Conservation (phyloP, 2,888 invertebrate genomes). For the Mesochorus sp. region DNA sequence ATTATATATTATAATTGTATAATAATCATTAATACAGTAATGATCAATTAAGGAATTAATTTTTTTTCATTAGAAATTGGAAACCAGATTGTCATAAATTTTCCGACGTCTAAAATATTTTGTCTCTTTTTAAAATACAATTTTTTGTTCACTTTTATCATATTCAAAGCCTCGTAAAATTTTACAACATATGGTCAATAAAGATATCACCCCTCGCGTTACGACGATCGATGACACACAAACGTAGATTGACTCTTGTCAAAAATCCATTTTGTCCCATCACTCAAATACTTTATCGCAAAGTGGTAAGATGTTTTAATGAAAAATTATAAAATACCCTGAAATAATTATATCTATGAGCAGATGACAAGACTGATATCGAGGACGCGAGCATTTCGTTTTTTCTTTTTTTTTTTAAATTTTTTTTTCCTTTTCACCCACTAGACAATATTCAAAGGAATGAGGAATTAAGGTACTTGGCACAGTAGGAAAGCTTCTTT, state of each 20-base stretch:
- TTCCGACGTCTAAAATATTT: too few species aligned
- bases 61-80: too few species aligned
- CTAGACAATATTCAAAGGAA: slow-evolving; percentile 1
- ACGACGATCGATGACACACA: slow-evolving; percentile 18
- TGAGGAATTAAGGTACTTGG: background rate
- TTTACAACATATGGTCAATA: slow-evolving; percentile 43
- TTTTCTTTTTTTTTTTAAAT: background rate
- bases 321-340: too few species aligned
- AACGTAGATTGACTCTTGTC: slow-evolving; percentile 48
- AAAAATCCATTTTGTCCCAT: slow-evolving; percentile 44
- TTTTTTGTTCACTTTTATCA: background rate
- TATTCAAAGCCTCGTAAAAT: background rate
- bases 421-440: background rate
- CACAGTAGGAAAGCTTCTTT: slow-evolving; percentile 13
- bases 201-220: slow-evolving; percentile 28
- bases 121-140: background rate
- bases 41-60: too few species aligned
- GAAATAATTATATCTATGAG: background rate
- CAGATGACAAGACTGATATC: too few species aligned
- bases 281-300: background rate
- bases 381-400: slow-evolving; percentile 3
- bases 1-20: too few species aligned
- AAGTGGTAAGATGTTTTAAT: too few species aligned
- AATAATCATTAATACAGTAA: too few species aligned
- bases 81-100: too few species aligned